Conservation (phyloP, 2,113 vertebrate genomes). For the Sciurus niger region DNA sequence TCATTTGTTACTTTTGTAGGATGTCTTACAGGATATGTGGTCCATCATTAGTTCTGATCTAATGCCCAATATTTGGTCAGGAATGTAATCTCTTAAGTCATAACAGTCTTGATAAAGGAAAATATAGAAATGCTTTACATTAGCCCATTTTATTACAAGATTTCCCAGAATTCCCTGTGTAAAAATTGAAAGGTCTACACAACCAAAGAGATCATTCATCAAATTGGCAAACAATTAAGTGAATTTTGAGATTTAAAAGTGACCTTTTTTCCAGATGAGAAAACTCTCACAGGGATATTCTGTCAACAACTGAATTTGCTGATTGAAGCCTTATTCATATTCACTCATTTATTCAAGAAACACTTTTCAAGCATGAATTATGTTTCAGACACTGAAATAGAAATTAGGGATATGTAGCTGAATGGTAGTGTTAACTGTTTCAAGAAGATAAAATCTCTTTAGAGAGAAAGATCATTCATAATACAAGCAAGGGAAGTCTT, state of each 20-base stretch:
- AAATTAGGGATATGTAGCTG: neutral
- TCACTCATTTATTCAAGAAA: conserved; percentile 28
- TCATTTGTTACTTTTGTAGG: conserved; percentile 28
- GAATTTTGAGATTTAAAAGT: neutral
- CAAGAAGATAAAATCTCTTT: conserved; percentile 22
- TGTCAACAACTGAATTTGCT: neutral
- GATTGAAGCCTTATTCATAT: neutral
- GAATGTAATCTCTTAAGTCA: conserved; percentile 52
- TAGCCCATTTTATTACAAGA: conserved; percentile 46
- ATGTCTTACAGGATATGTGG: neutral
- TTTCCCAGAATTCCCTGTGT: conserved; percentile 15
- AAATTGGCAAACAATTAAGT: neutral
- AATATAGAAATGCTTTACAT: conserved; percentile 15
- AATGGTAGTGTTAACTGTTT: neutral
- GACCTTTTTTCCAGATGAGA: conserved; percentile 28
- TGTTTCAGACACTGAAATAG: neutral
- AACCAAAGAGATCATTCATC: neutral
- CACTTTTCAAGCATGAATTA: neutral
- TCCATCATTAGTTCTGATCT: conserved; percentile 41
- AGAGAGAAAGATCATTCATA: neutral
- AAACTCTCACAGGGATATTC: neutral
- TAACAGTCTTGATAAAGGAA: neutral
- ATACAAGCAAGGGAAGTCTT: neutral
- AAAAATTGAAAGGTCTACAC: neutral
- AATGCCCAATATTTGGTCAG: conserved; percentile 30